Percentiles rank a stretch among this genome's conserved stretches.
phyloP scores from a whole-genome alignment of 2,888 invertebrate species.

The Pachymerium ferrugineum region DNA sequence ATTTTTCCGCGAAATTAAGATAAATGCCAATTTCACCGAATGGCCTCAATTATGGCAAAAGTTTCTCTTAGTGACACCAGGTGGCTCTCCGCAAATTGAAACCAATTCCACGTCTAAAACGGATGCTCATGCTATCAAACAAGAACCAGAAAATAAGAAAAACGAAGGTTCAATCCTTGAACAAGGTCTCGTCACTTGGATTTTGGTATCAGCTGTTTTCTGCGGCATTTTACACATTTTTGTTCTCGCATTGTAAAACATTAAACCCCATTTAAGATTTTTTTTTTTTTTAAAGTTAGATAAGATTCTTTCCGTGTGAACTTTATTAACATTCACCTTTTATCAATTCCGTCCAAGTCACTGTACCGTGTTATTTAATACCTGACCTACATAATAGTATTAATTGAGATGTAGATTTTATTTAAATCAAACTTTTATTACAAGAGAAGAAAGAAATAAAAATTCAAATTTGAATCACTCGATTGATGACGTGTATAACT shows the following conservation, averaged over 20 bases:
- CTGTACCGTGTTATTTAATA: too few relatives aligned
- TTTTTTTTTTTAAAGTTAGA: too few relatives aligned
- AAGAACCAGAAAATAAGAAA: too few relatives aligned
- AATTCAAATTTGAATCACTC: slow-evolving; percentile 31
- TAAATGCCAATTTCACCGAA: neutral
- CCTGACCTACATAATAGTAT: neutral
- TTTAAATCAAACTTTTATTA: neutral
- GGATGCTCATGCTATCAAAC: neutral
- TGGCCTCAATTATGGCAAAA: neutral
- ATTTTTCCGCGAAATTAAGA: neutral
- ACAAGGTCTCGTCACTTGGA: neutral
- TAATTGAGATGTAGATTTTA: neutral
- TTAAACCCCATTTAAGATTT: too few relatives aligned
- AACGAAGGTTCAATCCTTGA: neutral
- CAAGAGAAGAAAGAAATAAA: too few relatives aligned
- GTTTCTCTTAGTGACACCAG: neutral
- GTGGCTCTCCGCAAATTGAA: too few relatives aligned
- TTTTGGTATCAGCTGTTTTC: neutral
- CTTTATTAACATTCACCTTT: neutral
- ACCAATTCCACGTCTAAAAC: neutral
- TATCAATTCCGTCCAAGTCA: neutral
- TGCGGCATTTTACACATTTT: neutral
- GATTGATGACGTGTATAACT: slow-evolving; percentile 32
- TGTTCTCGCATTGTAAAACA: neutral
- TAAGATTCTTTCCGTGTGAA: too few relatives aligned